Evolutionary conservation across 1,140 invertebrate species (phyloP), one percentile per base, ranked within the genome.

Genomic region (Lepidostoma basale): DNA sequence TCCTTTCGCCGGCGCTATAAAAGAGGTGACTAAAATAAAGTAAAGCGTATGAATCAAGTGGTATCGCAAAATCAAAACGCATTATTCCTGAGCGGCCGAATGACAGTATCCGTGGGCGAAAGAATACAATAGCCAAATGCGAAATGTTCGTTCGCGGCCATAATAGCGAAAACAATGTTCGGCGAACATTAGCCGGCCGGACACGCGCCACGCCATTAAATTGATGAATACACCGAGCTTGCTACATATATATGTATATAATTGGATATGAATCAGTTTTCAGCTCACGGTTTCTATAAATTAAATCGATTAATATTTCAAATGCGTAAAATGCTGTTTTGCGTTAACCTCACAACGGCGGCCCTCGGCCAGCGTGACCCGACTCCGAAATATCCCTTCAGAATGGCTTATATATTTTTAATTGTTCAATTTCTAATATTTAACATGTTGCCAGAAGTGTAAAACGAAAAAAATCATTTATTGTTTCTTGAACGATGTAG

Each of bases 261-360:
- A 30, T 56, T 56, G 26, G n/a, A 26, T 33, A 30, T 16, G 52
- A 56, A 56, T 56, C 52, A 30, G 25, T n/a, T 56, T 56, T 28
- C 49, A 54, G 25, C n/a, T 22, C 49, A 14, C 49, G 25, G n/a
- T 33, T 18, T 28, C 49, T n/a, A 16, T 54, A 26, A 28, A 14
- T 49, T 30, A 12, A 30, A 56, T 33, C 52, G 52, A 56, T 56
- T 33, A 9, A 56, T 8, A 30, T 30, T 30, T 33, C 12, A 33
- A 33, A 6, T 33, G n/a, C n/a, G n/a, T n/a, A n/a, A n/a, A n/a
- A n/a, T n/a, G n/a, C n/a, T n/a, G n/a, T n/a, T n/a, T n/a, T n/a
- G n/a, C n/a, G n/a, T n/a, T n/a, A n/a, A n/a, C n/a, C n/a, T n/a
- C n/a, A n/a, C n/a, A n/a, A n/a, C n/a, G n/a, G n/a, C n/a, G n/a